Conservation (phyloP, 2,797 vertebrate species). For the Sebastes hopkinsi region DNA sequence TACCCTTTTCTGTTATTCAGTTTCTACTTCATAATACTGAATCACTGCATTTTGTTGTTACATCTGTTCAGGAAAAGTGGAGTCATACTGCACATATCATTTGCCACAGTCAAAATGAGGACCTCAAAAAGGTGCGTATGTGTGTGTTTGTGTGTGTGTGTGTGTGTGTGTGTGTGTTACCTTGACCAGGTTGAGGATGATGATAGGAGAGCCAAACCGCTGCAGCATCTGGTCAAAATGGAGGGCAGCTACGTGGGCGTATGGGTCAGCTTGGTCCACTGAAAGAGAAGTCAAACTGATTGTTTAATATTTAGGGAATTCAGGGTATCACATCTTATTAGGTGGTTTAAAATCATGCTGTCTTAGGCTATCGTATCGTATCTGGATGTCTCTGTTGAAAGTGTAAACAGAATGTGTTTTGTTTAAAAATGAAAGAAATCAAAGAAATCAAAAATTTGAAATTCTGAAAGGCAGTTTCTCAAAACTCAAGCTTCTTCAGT, state of each 20-base stretch:
- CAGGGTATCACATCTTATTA: not conserved
- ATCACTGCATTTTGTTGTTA: not conserved
- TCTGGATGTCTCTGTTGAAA: not conserved
- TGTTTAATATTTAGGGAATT: not conserved
- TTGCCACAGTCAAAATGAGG: not conserved
- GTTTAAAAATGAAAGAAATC: not conserved
- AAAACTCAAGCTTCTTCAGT: not conserved
- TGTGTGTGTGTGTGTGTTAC: conserved; percentile 66
- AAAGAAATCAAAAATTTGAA: not conserved
- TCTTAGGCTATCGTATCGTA: not conserved
- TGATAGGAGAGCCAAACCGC: conserved; percentile 97
- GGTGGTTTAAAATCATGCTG: not conserved
- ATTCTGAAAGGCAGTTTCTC: not conserved
- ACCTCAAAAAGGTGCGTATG: not conserved
- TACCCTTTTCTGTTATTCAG: not conserved
- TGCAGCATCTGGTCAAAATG: conserved; percentile 99
- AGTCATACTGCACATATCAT: not conserved
- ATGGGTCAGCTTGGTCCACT: conserved; percentile 99
- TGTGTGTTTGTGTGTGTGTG: not conserved
- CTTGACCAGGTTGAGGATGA: conserved; percentile 99
- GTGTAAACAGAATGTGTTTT: not conserved
- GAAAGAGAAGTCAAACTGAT: conserved; percentile 14
- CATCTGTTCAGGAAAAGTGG: not conserved
- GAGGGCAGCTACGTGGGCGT: conserved; percentile 91
- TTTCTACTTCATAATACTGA: not conserved